These are phyloP conservation scores for Trypoxylon attenuatum DNA, from an alignment of 2,888 invertebrate genomes.

Conservation along the genomic window DNA sequence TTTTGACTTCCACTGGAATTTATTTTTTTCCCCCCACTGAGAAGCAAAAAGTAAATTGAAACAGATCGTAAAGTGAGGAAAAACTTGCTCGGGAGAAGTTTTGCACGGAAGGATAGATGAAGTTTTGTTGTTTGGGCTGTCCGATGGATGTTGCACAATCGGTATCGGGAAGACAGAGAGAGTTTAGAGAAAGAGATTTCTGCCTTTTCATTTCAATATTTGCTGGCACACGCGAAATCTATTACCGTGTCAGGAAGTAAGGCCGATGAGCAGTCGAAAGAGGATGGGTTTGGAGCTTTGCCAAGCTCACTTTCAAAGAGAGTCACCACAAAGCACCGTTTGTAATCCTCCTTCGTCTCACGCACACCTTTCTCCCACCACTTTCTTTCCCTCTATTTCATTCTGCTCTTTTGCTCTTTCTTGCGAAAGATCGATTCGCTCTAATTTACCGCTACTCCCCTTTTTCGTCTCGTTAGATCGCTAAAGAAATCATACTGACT, in stretches of 20 bases:
- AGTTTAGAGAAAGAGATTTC: too few species aligned
- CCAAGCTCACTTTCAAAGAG: constrained; percentile 48
- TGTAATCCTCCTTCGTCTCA: not conserved
- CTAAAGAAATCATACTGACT: too few species aligned
- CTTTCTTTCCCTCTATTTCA: not conserved
- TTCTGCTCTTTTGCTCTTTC: too few species aligned
- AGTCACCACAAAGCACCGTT: constrained; percentile 35
- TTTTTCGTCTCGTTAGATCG: not conserved
- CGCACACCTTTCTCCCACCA: not conserved
- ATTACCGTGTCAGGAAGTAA: constrained; percentile 47
- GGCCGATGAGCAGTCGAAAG: constrained; percentile 19
- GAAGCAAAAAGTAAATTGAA: too few species aligned
- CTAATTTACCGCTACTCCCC: not conserved
- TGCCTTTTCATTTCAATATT: constrained; percentile 30
- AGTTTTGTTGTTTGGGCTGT: too few species aligned
- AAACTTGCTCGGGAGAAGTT: too few species aligned
- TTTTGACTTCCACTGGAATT: too few species aligned
- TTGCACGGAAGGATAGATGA: too few species aligned
- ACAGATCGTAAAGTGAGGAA: too few species aligned
- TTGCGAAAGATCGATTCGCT: not conserved
- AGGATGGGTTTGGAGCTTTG: constrained; percentile 38
- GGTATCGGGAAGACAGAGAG: not conserved
- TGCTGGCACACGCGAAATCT: constrained; percentile 34
- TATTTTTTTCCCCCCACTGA: too few species aligned
- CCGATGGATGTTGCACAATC: constrained; percentile 19